These are phyloP conservation scores for Benthosema pterotum DNA, from an alignment of 2,797 vertebrate species.

Conservation along the genomic window DNA sequence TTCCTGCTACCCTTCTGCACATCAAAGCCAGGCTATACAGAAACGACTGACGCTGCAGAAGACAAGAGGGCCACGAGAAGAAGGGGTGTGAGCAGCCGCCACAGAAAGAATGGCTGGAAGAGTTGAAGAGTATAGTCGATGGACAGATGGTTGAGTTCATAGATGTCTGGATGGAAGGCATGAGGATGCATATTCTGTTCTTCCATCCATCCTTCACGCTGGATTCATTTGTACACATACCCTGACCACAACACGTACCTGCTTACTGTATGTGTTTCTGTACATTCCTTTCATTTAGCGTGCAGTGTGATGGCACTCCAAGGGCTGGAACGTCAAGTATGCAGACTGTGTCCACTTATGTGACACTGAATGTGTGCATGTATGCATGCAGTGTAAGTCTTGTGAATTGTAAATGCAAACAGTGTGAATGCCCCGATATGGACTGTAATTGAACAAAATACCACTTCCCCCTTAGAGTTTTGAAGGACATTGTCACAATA, in stretches of 20 bases:
- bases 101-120: neutral
- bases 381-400: neutral
- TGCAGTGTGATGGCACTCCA: conserved; percentile 29
- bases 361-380: neutral
- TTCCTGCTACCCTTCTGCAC: conserved; percentile 40
- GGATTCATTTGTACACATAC: conserved; percentile 30
- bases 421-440: too few relatives aligned
- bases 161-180: neutral
- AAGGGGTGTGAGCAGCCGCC: neutral
- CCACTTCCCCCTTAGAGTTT: neutral
- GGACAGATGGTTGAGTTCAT: neutral
- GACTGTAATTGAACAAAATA: too few relatives aligned
- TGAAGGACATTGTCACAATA: neutral
- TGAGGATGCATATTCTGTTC: neutral
- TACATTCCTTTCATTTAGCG: conserved; percentile 41
- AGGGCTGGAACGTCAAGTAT: conserved; percentile 15
- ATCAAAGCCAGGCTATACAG: conserved; percentile 44
- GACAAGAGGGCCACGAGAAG: neutral
- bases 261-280: conserved; percentile 72
- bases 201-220: conserved; percentile 15
- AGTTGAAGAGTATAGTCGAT: neutral
- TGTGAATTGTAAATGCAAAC: too few relatives aligned
- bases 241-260: conserved; percentile 33
- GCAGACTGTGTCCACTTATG: conserved; percentile 10
- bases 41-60: conserved; percentile 48